Evolutionary conservation across 2,888 invertebrate species (phyloP).

Genomic region (Emmelina monodactyla): DNA sequence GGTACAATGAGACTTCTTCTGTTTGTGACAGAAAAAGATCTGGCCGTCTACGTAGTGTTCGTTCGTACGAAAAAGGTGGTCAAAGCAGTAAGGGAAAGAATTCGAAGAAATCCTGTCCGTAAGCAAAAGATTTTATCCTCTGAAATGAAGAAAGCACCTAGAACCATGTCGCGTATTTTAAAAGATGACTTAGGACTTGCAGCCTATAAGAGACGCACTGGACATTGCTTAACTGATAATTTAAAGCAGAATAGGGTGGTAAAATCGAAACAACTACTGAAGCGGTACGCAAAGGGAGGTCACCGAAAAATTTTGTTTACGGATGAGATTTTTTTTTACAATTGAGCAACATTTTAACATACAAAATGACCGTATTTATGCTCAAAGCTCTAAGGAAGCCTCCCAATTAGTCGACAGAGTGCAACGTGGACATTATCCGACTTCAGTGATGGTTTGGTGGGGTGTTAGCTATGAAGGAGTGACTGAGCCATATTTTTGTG

Average conservation of each 20-base stretch:
- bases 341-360: no score
- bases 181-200: constrained; percentile 12
- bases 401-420: constrained; percentile 13
- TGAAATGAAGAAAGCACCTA: constrained; percentile 13
- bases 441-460: constrained; percentile 15
- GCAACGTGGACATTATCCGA: no score
- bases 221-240: constrained; percentile 4
- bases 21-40: constrained; percentile 11
- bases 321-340: no score
- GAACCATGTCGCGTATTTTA: constrained; percentile 12
- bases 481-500: constrained; percentile 5
- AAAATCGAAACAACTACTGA: no score
- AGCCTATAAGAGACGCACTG: constrained; percentile 9
- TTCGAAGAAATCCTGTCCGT: constrained; percentile 12
- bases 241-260: constrained; percentile 5
- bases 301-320: no score
- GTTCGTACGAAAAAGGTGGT: constrained; percentile 11
- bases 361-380: constrained; percentile 10
- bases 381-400: constrained; percentile 12
- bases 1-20: constrained; percentile 6
- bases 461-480: constrained; percentile 3
- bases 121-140: constrained; percentile 12
- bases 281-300: no score
- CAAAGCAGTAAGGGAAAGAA: constrained; percentile 12
- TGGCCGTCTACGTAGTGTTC: constrained; percentile 10